These are phyloP conservation scores for Apamea anceps DNA, from an alignment of 2,888 invertebrate species.

Conservation along the genomic window DNA sequence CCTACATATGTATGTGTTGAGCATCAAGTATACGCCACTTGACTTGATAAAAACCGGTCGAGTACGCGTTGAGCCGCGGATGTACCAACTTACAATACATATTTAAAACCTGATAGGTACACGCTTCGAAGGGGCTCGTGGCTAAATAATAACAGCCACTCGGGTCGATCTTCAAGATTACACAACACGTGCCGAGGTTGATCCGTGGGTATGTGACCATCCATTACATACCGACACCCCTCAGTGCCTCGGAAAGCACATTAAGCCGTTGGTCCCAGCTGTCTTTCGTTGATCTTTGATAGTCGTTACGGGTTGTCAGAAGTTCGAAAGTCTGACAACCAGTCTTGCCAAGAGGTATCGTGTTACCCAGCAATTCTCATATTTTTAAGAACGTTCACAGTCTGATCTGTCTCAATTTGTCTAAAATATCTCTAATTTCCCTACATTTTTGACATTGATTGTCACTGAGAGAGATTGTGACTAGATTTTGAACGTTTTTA, in stretches of 20 bases:
- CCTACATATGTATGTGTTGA: conserved; percentile 17
- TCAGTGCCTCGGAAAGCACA: not conserved
- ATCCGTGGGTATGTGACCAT: not conserved
- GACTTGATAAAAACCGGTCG: conserved; percentile 48
- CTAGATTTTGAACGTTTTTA: no score
- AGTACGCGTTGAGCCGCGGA: conserved; percentile 28
- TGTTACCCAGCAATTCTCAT: not conserved
- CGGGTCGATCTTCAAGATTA: not conserved
- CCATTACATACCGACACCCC: not conserved
- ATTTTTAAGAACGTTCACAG: no score
- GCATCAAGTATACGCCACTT: conserved; percentile 47
- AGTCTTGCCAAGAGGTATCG: no score
- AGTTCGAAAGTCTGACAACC: not conserved
- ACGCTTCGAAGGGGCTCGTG: not conserved
- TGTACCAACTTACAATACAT: conserved; percentile 12
- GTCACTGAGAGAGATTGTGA: no score
- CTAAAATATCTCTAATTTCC: no score
- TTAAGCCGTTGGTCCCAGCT: not conserved
- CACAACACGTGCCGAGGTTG: not conserved
- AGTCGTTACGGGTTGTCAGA: not conserved
- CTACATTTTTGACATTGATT: no score
- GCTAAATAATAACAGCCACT: not conserved
- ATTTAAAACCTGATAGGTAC: not conserved
- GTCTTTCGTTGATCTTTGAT: not conserved
- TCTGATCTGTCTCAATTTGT: no score